Evolutionary conservation across 2,113 vertebrate species (phyloP).

Genomic region (Ochotona princeps): DNA sequence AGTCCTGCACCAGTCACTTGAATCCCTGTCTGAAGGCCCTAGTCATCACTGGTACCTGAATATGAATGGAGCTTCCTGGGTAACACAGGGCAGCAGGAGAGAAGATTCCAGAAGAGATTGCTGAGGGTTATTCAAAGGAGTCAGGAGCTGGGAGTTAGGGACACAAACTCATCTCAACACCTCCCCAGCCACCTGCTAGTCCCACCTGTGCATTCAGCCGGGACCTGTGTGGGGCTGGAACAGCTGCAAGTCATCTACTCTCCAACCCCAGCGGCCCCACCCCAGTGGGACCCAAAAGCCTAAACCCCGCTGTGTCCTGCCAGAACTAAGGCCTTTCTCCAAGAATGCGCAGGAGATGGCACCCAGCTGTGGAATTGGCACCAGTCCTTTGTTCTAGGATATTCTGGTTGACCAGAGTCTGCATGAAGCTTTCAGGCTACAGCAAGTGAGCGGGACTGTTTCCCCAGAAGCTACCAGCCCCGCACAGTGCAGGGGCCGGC

Average conservation of each 20-base stretch:
- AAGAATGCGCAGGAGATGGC: background rate
- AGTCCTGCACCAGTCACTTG: accelerated
- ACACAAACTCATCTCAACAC: accelerated
- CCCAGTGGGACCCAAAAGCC: background rate
- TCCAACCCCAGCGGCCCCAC: background rate
- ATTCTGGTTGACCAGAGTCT: background rate
- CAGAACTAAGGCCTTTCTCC: background rate
- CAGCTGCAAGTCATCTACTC: background rate
- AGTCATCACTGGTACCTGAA: background rate
- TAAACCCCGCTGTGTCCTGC: too few relatives aligned
- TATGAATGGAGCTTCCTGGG: background rate
- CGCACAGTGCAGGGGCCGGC: accelerated
- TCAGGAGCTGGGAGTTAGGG: background rate
- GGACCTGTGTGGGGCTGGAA: background rate
- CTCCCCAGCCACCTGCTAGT: background rate
- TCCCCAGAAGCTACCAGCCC: background rate
- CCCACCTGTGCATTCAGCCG: background rate
- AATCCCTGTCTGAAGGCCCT: background rate
- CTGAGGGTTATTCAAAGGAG: accelerated
- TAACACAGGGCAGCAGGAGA: background rate
- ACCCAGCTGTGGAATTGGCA: background rate
- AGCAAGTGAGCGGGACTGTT: background rate
- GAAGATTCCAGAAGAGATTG: background rate
- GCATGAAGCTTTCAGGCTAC: too few relatives aligned
- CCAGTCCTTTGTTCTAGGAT: background rate